Base-by-base conservation (phyloP, 92 coral and sea anemone genomes). In the Zoanthus gigantus region DNA sequence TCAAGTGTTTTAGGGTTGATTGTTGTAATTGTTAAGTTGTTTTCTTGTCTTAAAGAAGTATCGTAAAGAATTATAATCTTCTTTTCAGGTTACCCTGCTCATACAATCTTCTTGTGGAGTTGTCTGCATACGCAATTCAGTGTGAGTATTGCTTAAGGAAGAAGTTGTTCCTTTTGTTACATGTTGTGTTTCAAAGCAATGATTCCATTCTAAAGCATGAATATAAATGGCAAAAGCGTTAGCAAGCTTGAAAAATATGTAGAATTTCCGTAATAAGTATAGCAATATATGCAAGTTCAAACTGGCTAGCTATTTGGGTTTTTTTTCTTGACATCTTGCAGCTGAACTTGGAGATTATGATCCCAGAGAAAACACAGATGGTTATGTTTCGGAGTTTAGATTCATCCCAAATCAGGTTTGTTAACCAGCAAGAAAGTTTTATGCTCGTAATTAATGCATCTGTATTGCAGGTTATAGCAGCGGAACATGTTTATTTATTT, bases 261-360 rank as follows among this genome's bases (percentile, higher is more conserved):
- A 37, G 42, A 37, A 37, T 37, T 37, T 37, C 42, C 42, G 4
- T 37, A 37, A 37, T 4, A 1, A 37, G 42, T 37, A 37, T 0
- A 37, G 42, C 42, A 37, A 37, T 37, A 37, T 37, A 2, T 37
- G 4, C 42, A 4, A 37, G 42, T 37, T 37, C 42, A 2, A 37
- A 2, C 4, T 37, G 4, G 4, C 42, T 37, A 2, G 42, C 42
- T 37, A 4, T 37, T 37, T 37, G 42, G 2, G 42, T 37, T 37
- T 37, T 37, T 37, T 37, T 37, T 37, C 42, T 37, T 37, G 42
- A 13, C 48, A 53, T 50, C 37, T 71, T 89, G 10, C 74, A 97
- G 99, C 99, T 79, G 99, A 97, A 83, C 97, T 97, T 42, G 99
- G 99, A 50, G 97, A 95, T 78, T 93, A 82, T 83, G 96, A 95